Conservation (phyloP, 2,888 invertebrate genomes). For the Mantis religiosa region DNA sequence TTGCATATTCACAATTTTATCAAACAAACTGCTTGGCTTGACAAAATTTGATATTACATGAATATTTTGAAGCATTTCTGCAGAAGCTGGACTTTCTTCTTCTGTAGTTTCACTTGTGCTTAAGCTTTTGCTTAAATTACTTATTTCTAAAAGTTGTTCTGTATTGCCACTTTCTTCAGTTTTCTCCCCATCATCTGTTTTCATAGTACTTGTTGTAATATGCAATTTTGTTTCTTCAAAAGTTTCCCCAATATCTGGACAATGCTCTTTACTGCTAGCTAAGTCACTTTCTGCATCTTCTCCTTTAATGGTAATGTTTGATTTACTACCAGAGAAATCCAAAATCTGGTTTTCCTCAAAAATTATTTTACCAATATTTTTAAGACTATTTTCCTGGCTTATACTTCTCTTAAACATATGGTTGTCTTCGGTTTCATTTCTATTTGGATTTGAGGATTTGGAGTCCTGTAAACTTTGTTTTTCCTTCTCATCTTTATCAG, state of each 20-base stretch:
- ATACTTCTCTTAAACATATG: no score
- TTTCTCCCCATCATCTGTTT: neutral
- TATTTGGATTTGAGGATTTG: neutral
- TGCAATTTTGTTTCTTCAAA: neutral
- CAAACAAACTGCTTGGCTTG: neutral
- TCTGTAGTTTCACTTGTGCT: neutral
- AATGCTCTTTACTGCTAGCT: neutral
- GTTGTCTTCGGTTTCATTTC: neutral
- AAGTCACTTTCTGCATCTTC: neutral
- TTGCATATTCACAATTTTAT: neutral
- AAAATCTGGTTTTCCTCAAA: neutral
- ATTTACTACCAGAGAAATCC: neutral
- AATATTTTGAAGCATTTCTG: neutral
- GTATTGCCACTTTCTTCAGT: neutral
- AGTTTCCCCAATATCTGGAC: neutral
- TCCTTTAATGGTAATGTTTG: neutral
- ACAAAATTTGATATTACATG: neutral
- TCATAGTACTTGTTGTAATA: neutral
- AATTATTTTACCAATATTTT: neutral
- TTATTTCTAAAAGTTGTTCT: neutral
- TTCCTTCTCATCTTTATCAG: constrained; percentile 33
- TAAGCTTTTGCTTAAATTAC: neutral
- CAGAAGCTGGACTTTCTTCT: neutral
- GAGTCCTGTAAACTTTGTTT: neutral
- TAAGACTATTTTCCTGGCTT: neutral